Conservation (phyloP, 2,113 vertebrate genomes). For the Limnothrissa miodon region DNA sequence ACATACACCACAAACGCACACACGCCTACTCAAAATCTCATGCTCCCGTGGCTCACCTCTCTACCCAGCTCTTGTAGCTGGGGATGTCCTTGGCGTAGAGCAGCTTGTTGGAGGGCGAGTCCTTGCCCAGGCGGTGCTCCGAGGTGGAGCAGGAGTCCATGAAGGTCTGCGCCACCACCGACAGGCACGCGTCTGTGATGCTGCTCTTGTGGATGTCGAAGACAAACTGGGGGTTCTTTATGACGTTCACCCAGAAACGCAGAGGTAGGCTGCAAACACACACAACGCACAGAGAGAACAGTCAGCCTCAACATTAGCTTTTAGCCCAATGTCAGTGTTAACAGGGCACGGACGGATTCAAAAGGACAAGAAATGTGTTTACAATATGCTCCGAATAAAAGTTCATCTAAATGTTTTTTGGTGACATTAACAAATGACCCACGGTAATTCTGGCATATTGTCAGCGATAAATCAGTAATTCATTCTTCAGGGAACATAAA, state of each 20-base stretch:
- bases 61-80: conserved; percentile 99
- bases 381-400: not conserved
- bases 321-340: no score
- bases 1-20: not conserved
- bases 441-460: not conserved
- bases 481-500: not conserved
- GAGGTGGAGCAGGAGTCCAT: conserved; percentile 99
- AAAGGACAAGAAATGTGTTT: not conserved
- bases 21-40: not conserved
- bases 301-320: no score
- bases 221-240: conserved; percentile 98
- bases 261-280: conserved; percentile 81
- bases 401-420: not conserved
- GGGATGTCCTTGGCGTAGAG: conserved; percentile 99
- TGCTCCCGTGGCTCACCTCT: conserved; percentile 80
- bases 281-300: not conserved
- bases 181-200: conserved; percentile 97
- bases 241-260: conserved; percentile 98
- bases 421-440: not conserved
- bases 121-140: conserved; percentile 95
- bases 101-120: conserved; percentile 97
- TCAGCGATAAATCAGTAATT: not conserved
- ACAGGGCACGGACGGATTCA: no score
- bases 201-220: conserved; percentile 99
- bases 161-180: conserved; percentile 98